Conservation (phyloP, 2,888 invertebrate species). For the Nephrotoma guestfalica region DNA sequence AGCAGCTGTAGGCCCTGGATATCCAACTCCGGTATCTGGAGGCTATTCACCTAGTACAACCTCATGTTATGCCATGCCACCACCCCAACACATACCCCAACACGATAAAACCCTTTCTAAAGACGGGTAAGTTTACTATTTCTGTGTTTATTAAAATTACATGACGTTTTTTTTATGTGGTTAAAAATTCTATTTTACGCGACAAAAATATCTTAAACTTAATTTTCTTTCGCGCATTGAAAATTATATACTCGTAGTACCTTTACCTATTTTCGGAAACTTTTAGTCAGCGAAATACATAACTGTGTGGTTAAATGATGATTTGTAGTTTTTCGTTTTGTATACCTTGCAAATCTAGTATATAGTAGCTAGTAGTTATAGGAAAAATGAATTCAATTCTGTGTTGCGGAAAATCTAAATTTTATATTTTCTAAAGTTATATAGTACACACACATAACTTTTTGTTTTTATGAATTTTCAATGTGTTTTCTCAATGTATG, state of each 20-base stretch:
- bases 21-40: constrained; percentile 55
- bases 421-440: neutral
- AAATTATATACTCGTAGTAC: neutral
- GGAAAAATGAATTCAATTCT: neutral
- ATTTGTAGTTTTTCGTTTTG: neutral
- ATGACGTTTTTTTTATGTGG: neutral
- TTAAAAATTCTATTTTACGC: neutral
- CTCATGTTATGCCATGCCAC: constrained; percentile 78
- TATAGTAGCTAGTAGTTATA: neutral
- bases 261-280: neutral
- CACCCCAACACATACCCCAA: constrained; percentile 59
- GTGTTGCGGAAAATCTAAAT: constrained; percentile 2
- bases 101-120: constrained; percentile 49
- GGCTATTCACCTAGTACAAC: constrained; percentile 50
- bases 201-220: neutral
- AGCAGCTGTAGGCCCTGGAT: constrained; percentile 35
- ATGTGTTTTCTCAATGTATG: neutral
- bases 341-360: neutral
- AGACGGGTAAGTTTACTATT: constrained; percentile 27
- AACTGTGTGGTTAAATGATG: neutral
- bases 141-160: neutral
- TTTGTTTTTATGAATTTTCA: neutral
- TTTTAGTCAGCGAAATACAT: neutral
- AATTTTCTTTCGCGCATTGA: neutral
- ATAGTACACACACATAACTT: neutral